A percentile compares a stretch with the other conserved stretches of the same genome.
Conservation (phyloP, 2,797 vertebrate genomes). For the Rhyacichthys aspro region DNA sequence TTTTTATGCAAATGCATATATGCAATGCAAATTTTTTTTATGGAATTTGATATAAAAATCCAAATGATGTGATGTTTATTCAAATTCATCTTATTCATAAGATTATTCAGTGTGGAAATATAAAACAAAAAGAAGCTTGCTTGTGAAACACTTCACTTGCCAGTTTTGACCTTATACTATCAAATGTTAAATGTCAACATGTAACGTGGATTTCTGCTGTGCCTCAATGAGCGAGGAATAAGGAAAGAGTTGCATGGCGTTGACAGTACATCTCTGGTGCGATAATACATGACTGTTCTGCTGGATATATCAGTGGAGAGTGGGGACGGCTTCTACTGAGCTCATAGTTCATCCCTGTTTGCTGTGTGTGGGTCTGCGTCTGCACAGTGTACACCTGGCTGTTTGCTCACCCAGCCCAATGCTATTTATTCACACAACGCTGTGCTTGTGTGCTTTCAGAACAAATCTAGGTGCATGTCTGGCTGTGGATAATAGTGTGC, state of each 20-base stretch:
- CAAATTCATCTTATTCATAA: too few species aligned
- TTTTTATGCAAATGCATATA: too few species aligned
- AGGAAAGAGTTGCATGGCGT: conserved; percentile 46
- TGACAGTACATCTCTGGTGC: too few species aligned
- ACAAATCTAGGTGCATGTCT: conserved; percentile 45
- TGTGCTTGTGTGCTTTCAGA: conserved; percentile 38
- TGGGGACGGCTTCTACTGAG: conserved; percentile 48
- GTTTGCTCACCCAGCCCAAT: conserved; percentile 51
- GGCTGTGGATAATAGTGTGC: conserved; percentile 53
- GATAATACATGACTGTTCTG: conserved; percentile 63
- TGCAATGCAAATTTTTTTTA: too few species aligned
- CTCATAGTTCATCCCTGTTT: conserved; percentile 46
- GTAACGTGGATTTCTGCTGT: conserved; percentile 27
- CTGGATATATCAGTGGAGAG: conserved; percentile 49
- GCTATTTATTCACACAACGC: conserved; percentile 53
- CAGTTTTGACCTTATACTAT: neutral
- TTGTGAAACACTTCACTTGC: neutral
- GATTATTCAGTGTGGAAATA: too few species aligned
- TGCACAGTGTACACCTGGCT: conserved; percentile 59
- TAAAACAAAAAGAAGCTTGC: too few species aligned
- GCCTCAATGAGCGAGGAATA: conserved; percentile 31
- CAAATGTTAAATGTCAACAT: conserved; percentile 10
- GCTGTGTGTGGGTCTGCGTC: conserved; percentile 44
- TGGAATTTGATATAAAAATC: neutral
- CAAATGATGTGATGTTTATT: neutral